Conservation (phyloP, 1,140 invertebrate genomes). For the Meteorus sp. region DNA sequence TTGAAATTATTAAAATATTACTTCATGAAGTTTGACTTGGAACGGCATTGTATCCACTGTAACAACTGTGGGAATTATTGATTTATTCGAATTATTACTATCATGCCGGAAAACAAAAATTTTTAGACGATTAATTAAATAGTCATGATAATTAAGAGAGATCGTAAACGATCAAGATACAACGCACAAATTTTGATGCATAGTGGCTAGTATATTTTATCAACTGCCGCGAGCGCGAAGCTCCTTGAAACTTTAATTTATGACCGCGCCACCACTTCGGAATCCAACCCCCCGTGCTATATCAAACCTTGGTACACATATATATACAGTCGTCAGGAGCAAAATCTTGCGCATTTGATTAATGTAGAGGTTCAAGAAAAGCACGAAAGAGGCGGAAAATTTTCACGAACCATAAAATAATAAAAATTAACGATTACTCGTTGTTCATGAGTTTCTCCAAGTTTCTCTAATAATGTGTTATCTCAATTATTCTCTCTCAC, state of each 20-base stretch:
- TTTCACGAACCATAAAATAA: constrained; percentile 15
- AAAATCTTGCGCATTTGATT: constrained; percentile 24
- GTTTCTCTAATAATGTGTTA: not conserved
- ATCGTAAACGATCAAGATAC: not conserved
- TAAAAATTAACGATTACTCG: constrained; percentile 31
- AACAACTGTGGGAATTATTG: not conserved
- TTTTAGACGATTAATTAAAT: not conserved
- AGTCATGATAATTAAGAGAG: not conserved
- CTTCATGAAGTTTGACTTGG: no score
- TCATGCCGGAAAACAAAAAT: not conserved
- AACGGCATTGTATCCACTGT: no score
- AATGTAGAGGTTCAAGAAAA: constrained; percentile 1
- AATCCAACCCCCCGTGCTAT: not conserved
- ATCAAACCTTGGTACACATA: not conserved
- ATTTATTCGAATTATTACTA: no score
- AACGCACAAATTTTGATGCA: not conserved
- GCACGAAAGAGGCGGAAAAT: constrained; percentile 9
- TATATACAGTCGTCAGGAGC: constrained; percentile 9
- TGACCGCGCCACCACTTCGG: not conserved
- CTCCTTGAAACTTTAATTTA: constrained; percentile 24
- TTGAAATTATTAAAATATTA: no score
- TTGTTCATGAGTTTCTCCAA: no score
- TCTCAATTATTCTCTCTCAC: not conserved
- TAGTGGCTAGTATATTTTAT: constrained; percentile 21
- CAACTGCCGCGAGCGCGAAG: constrained; percentile 11